Evolutionary conservation across 2,888 invertebrate genomes (phyloP).

Genomic region (Rhagonycha fulva): DNA sequence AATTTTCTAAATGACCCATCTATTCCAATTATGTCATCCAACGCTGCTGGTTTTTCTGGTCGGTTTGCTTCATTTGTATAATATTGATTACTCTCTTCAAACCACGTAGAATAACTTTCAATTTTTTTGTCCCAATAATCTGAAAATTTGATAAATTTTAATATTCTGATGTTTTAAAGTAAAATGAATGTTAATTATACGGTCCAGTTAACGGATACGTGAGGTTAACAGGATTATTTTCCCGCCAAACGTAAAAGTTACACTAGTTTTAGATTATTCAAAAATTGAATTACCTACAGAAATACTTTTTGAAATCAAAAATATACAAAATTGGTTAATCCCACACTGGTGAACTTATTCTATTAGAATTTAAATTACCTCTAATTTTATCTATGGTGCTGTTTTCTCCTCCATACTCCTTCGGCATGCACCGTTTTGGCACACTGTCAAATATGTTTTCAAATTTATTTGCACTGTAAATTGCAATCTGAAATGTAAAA

Average conservation of each 20-base stretch:
- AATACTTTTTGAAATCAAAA: too few relatives aligned
- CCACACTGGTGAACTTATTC: too few relatives aligned
- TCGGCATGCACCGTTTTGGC: neutral
- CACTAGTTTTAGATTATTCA: too few relatives aligned
- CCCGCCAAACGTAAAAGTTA: too few relatives aligned
- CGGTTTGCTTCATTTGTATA: conserved; percentile 59
- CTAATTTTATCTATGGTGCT: neutral
- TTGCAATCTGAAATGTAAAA: neutral
- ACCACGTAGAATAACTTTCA: conserved; percentile 57
- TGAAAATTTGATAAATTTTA: conserved; percentile 32
- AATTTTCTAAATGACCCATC: neutral
- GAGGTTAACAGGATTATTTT: too few relatives aligned
- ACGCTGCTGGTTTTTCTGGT: conserved; percentile 58
- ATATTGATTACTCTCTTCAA: conserved; percentile 57
- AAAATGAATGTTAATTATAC: too few relatives aligned
- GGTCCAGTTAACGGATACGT: too few relatives aligned
- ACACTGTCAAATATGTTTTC: neutral
- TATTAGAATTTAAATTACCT: neutral
- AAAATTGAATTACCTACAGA: too few relatives aligned
- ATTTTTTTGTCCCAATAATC: conserved; percentile 60
- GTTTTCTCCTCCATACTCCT: neutral
- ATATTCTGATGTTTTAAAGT: too few relatives aligned
- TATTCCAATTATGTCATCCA: neutral
- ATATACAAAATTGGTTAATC: too few relatives aligned
- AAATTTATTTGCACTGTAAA: neutral